Conservation (phyloP, 2,888 invertebrate genomes). For the Phalera bucephala region DNA sequence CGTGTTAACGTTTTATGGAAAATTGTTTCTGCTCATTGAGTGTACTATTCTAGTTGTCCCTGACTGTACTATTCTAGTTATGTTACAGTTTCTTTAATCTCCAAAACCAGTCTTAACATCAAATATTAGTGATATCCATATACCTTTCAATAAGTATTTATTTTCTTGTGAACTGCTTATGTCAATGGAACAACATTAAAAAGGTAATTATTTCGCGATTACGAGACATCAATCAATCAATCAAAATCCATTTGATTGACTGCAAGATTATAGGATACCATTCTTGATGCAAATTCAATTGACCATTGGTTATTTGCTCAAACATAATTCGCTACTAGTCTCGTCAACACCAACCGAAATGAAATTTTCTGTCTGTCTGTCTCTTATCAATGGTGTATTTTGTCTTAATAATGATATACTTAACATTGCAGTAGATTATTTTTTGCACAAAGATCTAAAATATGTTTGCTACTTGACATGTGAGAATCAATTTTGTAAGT, state of each 20-base stretch:
- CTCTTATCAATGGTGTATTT: conserved; percentile 2
- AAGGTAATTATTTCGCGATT: too few species aligned
- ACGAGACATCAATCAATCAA: too few species aligned
- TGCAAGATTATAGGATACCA: conserved; percentile 17
- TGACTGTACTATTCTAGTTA: too few species aligned
- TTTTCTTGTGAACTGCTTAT: too few species aligned
- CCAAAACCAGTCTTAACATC: too few species aligned
- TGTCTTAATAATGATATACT: conserved; percentile 14
- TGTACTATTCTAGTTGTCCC: too few species aligned
- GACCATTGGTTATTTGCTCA: background rate
- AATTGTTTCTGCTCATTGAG: too few species aligned
- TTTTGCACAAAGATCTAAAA: conserved; percentile 37
- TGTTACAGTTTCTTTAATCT: too few species aligned
- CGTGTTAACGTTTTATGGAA: too few species aligned
- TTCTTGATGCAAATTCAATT: background rate
- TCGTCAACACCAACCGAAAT: conserved; percentile 9
- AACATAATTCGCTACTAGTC: conserved; percentile 1
- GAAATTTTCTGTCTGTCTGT: conserved; percentile 10
- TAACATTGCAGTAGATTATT: conserved; percentile 43
- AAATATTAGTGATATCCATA: too few species aligned
- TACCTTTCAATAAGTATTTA: too few species aligned
- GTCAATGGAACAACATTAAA: too few species aligned
- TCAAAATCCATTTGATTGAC: conserved; percentile 31
- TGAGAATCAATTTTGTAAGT: conserved; percentile 38
- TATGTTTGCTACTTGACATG: conserved; percentile 52